These are phyloP conservation scores for Phania funesta DNA, from an alignment of 2,888 invertebrate genomes.

Conservation along the genomic window DNA sequence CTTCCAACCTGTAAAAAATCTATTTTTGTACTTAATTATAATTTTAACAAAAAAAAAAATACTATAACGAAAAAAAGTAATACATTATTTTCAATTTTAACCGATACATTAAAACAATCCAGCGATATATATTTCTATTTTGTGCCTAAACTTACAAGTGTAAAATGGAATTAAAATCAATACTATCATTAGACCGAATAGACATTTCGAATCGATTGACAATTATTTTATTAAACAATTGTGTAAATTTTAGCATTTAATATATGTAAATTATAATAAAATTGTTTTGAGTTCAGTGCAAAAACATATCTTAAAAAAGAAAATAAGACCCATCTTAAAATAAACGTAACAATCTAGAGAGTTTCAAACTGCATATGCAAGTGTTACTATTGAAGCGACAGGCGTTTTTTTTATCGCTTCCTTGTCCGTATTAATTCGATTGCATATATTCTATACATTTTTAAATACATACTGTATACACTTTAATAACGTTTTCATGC, in stretches of 20 bases:
- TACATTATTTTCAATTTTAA: conserved; percentile 3
- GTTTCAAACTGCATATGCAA: conserved; percentile 4
- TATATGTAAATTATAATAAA: conserved; percentile 1
- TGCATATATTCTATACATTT: too few relatives aligned
- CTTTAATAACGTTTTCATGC: too few relatives aligned
- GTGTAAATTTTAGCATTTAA: conserved; percentile 45
- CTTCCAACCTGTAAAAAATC: conserved; percentile 53
- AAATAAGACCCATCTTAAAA: conserved; percentile 22
- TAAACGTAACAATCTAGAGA: conserved; percentile 53
- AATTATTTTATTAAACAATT: conserved; percentile 1
- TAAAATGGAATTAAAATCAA: conserved; percentile 8
- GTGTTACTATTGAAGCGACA: conserved; percentile 26
- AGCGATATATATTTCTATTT: conserved; percentile 53
- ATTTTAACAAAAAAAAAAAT: conserved; percentile 39
- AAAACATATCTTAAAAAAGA: conserved; percentile 58
- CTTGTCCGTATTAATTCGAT: too few relatives aligned
- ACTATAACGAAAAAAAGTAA: neutral
- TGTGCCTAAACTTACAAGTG: conserved; percentile 43
- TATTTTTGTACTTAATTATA: conserved; percentile 63
- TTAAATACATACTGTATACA: too few relatives aligned
- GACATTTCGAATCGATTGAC: neutral
- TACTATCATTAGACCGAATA: neutral
- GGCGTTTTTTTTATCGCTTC: neutral
- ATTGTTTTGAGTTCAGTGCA: conserved; percentile 31
- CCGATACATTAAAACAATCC: conserved; percentile 14